These are phyloP conservation scores for Sebastes minor DNA, from an alignment of 2,797 vertebrate genomes.

Conservation along the genomic window DNA sequence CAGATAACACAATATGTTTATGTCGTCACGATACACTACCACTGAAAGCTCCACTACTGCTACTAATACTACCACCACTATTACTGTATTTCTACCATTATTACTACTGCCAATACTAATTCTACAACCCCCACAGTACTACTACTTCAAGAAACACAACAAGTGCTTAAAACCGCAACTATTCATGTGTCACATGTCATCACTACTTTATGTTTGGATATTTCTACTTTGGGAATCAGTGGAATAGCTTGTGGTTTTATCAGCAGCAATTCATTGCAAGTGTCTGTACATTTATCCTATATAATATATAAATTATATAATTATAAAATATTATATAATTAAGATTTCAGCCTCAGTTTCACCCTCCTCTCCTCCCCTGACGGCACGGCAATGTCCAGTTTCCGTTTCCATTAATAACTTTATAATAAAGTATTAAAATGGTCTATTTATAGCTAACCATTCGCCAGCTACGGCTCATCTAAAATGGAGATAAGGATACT, in stretches of 20 bases:
- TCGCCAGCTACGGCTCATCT: slow-evolving; percentile 19
- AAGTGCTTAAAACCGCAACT: background rate
- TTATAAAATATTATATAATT: background rate
- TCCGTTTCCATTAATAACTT: slow-evolving; percentile 57
- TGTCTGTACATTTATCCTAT: background rate
- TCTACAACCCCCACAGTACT: background rate
- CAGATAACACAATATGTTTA: background rate
- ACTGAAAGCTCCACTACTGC: background rate
- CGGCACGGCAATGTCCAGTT: slow-evolving; percentile 51
- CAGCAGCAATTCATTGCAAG: background rate
- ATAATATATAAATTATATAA: background rate
- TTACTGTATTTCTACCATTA: background rate
- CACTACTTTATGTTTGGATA: background rate
- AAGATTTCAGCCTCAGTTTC: background rate
- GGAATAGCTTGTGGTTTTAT: background rate
- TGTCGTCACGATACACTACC: background rate
- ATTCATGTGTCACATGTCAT: background rate
- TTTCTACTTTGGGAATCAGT: background rate
- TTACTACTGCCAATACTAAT: background rate
- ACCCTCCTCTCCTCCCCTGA: background rate
- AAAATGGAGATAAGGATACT: slow-evolving; percentile 36
- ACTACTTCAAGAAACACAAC: background rate
- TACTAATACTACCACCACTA: background rate
- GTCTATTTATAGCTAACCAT: slow-evolving; percentile 50
- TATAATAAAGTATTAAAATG: slow-evolving; percentile 61